Percentiles rank a stretch among this genome's conserved stretches.
Evolutionary conservation across 2,888 invertebrate species (phyloP).

Genomic region (Nemotelus pantherinus): DNA sequence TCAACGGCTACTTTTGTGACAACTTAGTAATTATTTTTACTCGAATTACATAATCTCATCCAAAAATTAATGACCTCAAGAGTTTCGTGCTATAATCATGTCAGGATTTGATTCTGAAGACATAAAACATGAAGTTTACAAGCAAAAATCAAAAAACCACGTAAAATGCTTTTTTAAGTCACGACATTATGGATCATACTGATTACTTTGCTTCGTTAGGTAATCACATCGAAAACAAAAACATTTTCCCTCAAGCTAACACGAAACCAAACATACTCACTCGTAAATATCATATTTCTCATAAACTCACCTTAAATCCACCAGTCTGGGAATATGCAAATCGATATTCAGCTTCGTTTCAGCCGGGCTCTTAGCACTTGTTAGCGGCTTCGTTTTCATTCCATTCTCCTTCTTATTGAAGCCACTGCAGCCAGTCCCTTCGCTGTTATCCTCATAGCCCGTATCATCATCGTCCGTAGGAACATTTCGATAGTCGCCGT

Average conservation of each 20-base stretch:
- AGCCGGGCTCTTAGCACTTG: slow-evolving; percentile 56
- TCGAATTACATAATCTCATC: too few relatives aligned
- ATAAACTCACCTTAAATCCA: slow-evolving; percentile 70
- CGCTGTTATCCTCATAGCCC: slow-evolving; percentile 69
- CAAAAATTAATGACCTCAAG: too few relatives aligned
- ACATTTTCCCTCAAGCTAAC: neutral
- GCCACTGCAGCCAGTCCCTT: slow-evolving; percentile 61
- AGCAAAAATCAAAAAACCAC: too few relatives aligned
- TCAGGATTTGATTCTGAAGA: too few relatives aligned
- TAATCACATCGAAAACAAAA: neutral
- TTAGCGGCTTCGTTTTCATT: slow-evolving; percentile 60
- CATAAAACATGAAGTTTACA: too few relatives aligned
- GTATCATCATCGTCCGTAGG: slow-evolving; percentile 74
- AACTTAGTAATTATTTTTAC: too few relatives aligned
- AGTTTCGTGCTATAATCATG: too few relatives aligned
- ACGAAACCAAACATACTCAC: neutral
- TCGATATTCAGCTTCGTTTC: slow-evolving; percentile 59
- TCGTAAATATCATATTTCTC: neutral
- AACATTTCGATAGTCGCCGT: slow-evolving; percentile 78
- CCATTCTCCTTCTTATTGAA: slow-evolving; percentile 56
- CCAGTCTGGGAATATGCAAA: slow-evolving; percentile 73
- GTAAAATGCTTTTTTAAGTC: too few relatives aligned
- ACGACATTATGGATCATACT: too few relatives aligned
- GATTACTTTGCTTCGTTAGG: too few relatives aligned
- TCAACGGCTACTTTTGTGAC: too few relatives aligned